phyloP scores from a whole-genome alignment of 1,140 invertebrate species.

The Ganaspis sp. region DNA sequence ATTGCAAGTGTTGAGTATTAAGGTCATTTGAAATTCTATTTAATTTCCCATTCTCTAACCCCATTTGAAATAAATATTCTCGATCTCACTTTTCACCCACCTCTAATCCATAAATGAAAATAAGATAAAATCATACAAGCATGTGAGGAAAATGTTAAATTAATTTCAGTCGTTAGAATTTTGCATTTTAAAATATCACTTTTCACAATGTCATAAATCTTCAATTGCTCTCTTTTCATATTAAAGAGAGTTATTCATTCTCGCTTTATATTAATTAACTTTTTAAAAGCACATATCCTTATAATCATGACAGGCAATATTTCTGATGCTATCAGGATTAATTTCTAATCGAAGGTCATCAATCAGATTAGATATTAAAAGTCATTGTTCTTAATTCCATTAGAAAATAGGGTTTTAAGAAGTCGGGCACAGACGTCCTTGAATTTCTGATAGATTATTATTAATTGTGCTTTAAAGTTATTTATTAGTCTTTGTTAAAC shows the following conservation, averaged over 20 bases:
- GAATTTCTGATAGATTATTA: neutral
- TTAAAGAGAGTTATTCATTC: neutral
- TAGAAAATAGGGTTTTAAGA: neutral
- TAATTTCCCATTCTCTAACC: conserved; percentile 18
- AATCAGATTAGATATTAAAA: conserved; percentile 17
- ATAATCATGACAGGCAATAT: conserved; percentile 1
- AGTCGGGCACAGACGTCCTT: neutral
- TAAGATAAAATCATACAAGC: conserved; percentile 13
- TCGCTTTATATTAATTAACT: neutral
- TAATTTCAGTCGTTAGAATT: conserved; percentile 3
- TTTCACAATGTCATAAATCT: neutral
- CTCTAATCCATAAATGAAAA: neutral
- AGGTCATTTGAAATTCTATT: conserved; percentile 21
- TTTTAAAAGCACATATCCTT: neutral
- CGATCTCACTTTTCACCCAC: neutral
- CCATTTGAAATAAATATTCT: neutral
- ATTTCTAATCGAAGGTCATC: conserved; percentile 25
- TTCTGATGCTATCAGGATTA: neutral
- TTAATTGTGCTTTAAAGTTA: neutral
- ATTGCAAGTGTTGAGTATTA: conserved; percentile 23
- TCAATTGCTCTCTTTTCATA: neutral
- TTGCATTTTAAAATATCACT: neutral
- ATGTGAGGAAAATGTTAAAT: neutral
- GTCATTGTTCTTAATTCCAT: conserved; percentile 4
- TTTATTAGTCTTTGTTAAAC: neutral